Base-by-base conservation (phyloP, 2,888 invertebrate species). In the Netelia melanura region DNA sequence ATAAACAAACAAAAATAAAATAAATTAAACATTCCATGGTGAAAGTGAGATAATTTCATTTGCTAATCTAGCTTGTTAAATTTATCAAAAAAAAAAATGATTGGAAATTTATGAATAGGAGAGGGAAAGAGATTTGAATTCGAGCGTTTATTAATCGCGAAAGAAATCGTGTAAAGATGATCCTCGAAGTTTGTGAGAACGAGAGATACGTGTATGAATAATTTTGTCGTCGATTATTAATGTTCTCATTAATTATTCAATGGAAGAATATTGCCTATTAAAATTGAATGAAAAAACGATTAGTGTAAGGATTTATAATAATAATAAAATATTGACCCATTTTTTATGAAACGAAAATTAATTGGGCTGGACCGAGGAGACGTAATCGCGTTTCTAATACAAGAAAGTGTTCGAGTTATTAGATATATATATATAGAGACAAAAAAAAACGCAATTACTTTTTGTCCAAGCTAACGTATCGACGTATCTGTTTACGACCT, bases 151-250 rank as follows among this genome's bases (percentile, higher is more conserved):
- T 82, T 71, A 77, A 82, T 82, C 82, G 77, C 65, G 9, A 62
- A 48, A 3, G 52, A 2, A 2, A 56, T 62, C 54, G n/a, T 72
- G 54, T 81, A n/a, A 25, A 23, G 25, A 54, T 70, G 17, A 48
- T 48, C 14, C n/a, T 56, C 10, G 0, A 3, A 2, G 17, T 56
- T 48, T 75, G 65, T 54, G 61, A 56, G 70, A 62, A 65, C 65
- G 65, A 62, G 44, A 52, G 71, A 58, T 48, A 65, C 58, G 14
- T 14, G n/a, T 76, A 80, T 77, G 81, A 81, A 84, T 84, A 81
- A 84, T 81, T 76, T 65, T 70, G 80, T 80, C 84, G 58, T 84
- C 84, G 81, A 81, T 84, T 84, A 81, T 84, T 84, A 71, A 84
- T 81, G 80, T 52, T 25, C 65, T 56, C 80, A 80, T 84, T 81